Evolutionary conservation across 2,113 vertebrate genomes (phyloP).

Genomic region (Oryctolagus cuniculus): DNA sequence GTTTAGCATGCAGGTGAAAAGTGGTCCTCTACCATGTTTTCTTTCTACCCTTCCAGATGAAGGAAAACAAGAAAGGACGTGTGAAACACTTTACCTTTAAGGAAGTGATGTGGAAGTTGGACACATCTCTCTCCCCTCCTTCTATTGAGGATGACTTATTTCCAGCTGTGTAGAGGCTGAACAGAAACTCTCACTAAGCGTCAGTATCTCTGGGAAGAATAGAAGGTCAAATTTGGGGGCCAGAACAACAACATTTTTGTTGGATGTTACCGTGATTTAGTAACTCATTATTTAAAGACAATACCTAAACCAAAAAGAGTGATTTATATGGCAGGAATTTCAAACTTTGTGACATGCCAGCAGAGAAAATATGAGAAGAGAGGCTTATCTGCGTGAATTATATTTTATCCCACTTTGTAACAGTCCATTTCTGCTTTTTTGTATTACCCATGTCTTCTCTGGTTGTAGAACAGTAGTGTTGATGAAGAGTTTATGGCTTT

Average conservation of each 20-base stretch:
- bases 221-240: not conserved
- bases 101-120: not conserved
- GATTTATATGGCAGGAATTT: slow-evolving; percentile 12
- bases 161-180: not conserved
- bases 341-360: not conserved
- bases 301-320: slow-evolving; percentile 4
- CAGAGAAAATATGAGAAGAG: not conserved
- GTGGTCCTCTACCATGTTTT: not conserved
- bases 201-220: not conserved
- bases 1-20: not conserved
- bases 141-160: not conserved
- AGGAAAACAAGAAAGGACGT: not conserved
- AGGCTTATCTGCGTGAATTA: not conserved
- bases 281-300: not conserved
- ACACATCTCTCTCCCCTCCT: not conserved
- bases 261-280: not conserved
- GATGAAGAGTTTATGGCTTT: not conserved
- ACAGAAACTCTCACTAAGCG: not conserved
- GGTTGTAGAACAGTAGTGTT: slow-evolving; percentile 33
- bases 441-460: not conserved
- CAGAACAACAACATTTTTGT: not conserved
- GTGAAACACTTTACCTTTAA: not conserved
- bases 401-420: not conserved
- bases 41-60: not conserved
- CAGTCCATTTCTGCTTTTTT: not conserved